phyloP scores from a whole-genome alignment of 2,113 vertebrate species.

The Ginglymostoma cirratum region DNA sequence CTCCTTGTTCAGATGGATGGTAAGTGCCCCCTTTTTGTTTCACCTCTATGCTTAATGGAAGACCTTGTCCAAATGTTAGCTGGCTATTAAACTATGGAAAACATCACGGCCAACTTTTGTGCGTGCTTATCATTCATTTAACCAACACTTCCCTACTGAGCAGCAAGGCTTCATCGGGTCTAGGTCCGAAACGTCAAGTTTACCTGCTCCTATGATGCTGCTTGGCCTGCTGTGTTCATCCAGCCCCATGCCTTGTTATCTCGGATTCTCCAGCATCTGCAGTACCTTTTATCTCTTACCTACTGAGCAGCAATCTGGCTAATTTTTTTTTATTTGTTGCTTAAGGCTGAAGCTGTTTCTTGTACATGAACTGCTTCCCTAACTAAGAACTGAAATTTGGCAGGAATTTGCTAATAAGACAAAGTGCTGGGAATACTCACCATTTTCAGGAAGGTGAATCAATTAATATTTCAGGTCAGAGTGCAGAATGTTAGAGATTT shows the following conservation, averaged over 20 bases:
- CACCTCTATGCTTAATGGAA: neutral
- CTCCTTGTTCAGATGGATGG: conserved; percentile 97
- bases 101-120: neutral
- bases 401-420: neutral
- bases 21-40: conserved; percentile 50
- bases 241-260: too few species aligned
- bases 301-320: neutral
- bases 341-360: neutral
- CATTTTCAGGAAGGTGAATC: neutral
- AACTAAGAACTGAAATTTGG: neutral
- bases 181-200: too few species aligned
- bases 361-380: neutral
- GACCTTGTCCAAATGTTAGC: neutral
- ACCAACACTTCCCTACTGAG: neutral
- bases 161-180: too few species aligned
- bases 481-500: neutral
- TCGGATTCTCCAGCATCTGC: too few species aligned
- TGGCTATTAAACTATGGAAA: neutral
- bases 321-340: neutral
- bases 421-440: neutral
- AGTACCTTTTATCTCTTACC: too few species aligned
- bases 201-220: too few species aligned
- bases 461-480: neutral
- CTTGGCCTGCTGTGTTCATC: too few species aligned
- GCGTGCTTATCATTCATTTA: neutral